Base-by-base conservation (phyloP, 2,113 vertebrate species). In the Triplophysa rosa region DNA sequence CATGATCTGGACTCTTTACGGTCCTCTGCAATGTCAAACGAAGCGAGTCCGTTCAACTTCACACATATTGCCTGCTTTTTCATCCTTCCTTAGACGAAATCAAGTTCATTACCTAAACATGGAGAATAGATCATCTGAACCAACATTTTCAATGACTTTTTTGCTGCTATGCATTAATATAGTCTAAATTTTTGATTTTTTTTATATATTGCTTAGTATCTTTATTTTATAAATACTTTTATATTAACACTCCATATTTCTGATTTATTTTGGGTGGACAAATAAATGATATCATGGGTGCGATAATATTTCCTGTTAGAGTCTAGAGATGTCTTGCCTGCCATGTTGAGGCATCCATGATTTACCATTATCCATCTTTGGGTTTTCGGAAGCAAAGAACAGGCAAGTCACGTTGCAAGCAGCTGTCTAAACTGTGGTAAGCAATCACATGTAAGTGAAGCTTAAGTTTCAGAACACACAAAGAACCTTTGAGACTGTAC, bases 361-460 rank as follows among this genome's bases (percentile, higher is more conserved):
- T 85, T 80, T 77, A 67, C 72, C 21, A 70, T 82, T 19, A 65
- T 17, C 40, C 78, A 49, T 59, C 29, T 29, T 29, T 29, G 29
- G 29, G 29, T 29, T 29, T 29, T 29, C 33, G 61, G 81, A 47
- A 78, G 69, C 26, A 33, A 47, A 64, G 70, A 74, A 79, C 70
- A 75, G 68, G 58, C 67, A 19, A 33, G 42, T 54, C 84, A 85
- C 73, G 76, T 75, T 76, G 74, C 69, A 62, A 80, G 78, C 81
- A 85, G 81, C 84, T 83, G 78, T 77, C 54, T 78, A 78, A 78
- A 82, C 81, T 61, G 2, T 58, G 68, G 59, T 54, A 62, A 69
- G 29, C 49, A 75, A 67, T 54, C 47, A 40, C 75, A 75, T 74
- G 64, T 67, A 64, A 24, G 52, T 47, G 70, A 56, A 23, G 40